Base-by-base conservation (phyloP, 2,888 invertebrate species). In the Pimpla rufipes region DNA sequence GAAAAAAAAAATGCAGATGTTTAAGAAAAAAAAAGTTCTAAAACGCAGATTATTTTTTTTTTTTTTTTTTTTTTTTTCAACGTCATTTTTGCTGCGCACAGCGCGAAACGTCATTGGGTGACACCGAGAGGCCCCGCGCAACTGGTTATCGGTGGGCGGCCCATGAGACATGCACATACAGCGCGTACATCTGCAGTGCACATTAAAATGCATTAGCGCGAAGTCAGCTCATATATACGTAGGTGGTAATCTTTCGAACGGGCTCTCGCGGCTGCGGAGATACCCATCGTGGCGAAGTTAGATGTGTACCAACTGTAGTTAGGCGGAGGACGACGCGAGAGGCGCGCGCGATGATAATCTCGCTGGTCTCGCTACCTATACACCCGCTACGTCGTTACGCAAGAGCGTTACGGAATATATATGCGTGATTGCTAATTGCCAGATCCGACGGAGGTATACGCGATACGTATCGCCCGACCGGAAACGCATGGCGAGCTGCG, bases 361-460 rank as follows among this genome's bases (percentile, higher is more conserved):
- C 78, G 85, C 68, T 75, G 71, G 80, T 67, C n/a, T 78, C 67
- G 78, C 81, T 66, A 73, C 66, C 71, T 71, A 66, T 59, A 37
- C 5, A 29, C 3, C 29, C 29, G 37, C 78, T 84, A 83, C 79
- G 84, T 88, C 86, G 89, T 91, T 92, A 88, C 90, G 90, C 90
- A 92, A 92, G 78, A 87, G 81, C 88, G 89, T 91, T 90, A 91
- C 90, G 90, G 88, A 89, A 90, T 89, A 88, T 86, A 81, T 86
- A 91, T 90, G 91, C 90, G 91, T 91, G 90, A 92, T 92, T 89
- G 87, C 89, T 91, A 91, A 92, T 92, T 92, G 89, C 87, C 85
- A 86, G 87, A 89, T 89, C 86, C 87, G 81, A 80, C 85, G 87
- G 87, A 88, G 88, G 89, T 88, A 88, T 88, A 29, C 87, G 85